Base-by-base conservation (phyloP, 2,888 invertebrate genomes). In the Hermaeophaga mercurialis region DNA sequence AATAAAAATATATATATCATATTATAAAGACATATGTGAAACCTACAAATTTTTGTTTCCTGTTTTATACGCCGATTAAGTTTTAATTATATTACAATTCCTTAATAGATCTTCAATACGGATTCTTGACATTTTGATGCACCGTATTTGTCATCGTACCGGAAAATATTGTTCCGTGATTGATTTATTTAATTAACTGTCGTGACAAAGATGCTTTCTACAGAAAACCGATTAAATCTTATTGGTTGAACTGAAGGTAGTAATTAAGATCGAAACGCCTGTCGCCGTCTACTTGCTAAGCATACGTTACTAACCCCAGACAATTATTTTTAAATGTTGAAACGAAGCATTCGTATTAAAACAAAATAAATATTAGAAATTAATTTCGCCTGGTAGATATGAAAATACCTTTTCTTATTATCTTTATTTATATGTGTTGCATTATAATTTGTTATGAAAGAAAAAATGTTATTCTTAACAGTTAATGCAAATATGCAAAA, bases 161-260 rank as follows among this genome's bases (percentile, higher is more conserved):
- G 24, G 36, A 15, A 47, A 47, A 36, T 36, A 47, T 36, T 24
- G 24, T 47, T 24, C 47, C 31, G 47, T 36, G 47, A 47, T 24
- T 34, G 47, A 47, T 36, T 47, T 47, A 47, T 47, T 36, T 47
- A 47, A 47, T 47, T 36, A 47, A 36, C 36, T 15, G 18, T 1
- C 34, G 22, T 22, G 41, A 24, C 12, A 11, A 31, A 31, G 31
- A 31, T 31, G 22, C 24, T 47, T 36, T 47, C 47, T 17, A 36
- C 1, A 24, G 36, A 36, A 15, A 45, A 45, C 11, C 14, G 12
- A 41, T 41, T 41, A 41, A 11, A 6, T 22, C 11, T 41, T 41
- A 24, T 22, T 14, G 18, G 11, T 15, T 9, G 7, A 6, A 41
- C 9, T 38, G 41, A 22, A 22, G 41, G 6, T 22, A 11, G 41